Base-by-base conservation (phyloP, 2,888 invertebrate genomes). In the Oligia latruncula region DNA sequence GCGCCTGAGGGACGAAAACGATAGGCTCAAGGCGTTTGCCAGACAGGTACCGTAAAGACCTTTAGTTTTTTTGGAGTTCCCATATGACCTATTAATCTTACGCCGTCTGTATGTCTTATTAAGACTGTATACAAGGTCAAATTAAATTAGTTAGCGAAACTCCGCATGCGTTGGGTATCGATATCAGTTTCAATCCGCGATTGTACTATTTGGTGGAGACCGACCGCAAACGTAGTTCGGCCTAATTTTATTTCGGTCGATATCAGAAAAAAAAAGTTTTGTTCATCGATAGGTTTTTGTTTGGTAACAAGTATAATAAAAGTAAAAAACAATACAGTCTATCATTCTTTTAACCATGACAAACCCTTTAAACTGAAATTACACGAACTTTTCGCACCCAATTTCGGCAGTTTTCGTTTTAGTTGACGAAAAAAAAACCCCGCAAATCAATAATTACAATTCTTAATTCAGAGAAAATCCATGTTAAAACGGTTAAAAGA, bases 1-100 rank as follows among this genome's bases (percentile, higher is more conserved):
- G 0, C 82, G 82, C 3, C 89, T 96, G 4, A 83, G 81, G 4
- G 92, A 93, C 0, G 96, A 96, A 87, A 96, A 96, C 71, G 92
- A 93, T 0, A 89, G 93, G 2, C 92, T 96, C 3, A 94, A 91
- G 82, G 83, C 87, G 0, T 91, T 94, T 20, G 93, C 95, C 29
- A 90, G 87, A 84, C 71, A 71, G 71, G 71, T 71, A 71, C n/a
- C 1, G n/a, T 62, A 11, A 55, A 35, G 60, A 9, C 1, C 23
- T 58, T 58, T 20, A 4, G 6, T 70, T 15, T 70, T 20, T 29
- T 29, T 46, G 9, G 40, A 46, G 43, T 29, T 68, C 3, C 68
- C 1, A 6, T 66, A 40, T 20, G 23, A 40, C 8, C 13, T 23
- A 40, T 6, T 23, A 23, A 66, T 17, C 9, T 17, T 46, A 46